Conservation (phyloP, 2,797 vertebrate species). For the Coregonus sp. region DNA sequence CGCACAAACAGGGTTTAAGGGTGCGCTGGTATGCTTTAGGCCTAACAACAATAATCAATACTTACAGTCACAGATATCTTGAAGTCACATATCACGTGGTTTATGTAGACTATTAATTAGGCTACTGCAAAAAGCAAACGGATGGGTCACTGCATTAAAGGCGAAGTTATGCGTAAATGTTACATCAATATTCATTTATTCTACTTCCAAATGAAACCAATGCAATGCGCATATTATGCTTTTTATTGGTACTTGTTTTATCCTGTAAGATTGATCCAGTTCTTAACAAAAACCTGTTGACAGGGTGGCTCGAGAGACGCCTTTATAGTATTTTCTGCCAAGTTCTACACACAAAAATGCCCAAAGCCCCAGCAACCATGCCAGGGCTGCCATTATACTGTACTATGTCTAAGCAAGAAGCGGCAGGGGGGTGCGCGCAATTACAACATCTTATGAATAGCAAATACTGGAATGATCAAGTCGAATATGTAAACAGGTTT, state of each 20-base stretch:
- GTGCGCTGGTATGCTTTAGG: neutral
- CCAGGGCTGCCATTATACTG: conserved; percentile 46
- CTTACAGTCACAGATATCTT: neutral
- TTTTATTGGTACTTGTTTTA: conserved; percentile 16
- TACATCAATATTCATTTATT: neutral
- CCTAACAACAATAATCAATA: neutral
- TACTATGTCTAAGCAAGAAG: conserved; percentile 29
- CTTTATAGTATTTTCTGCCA: conserved; percentile 55
- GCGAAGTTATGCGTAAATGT: neutral
- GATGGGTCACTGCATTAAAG: neutral
- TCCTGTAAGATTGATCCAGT: neutral
- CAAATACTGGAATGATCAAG: neutral
- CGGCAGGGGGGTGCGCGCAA: conserved; percentile 16
- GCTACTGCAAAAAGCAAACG: neutral
- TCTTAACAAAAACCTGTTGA: conserved; percentile 25
- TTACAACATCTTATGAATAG: neutral
- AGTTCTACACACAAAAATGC: conserved; percentile 47
- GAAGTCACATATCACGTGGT: neutral
- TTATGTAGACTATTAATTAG: neutral
- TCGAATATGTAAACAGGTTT: neutral
- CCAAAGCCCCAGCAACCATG: conserved; percentile 47
- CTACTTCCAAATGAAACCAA: neutral
- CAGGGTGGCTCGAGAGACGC: conserved; percentile 41
- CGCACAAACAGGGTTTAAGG: neutral
- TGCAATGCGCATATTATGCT: neutral